Evolutionary conservation across 2,888 invertebrate species (phyloP), one percentile per base, ranked within the genome.

Genomic region (Digitonthophagus gazella): DNA sequence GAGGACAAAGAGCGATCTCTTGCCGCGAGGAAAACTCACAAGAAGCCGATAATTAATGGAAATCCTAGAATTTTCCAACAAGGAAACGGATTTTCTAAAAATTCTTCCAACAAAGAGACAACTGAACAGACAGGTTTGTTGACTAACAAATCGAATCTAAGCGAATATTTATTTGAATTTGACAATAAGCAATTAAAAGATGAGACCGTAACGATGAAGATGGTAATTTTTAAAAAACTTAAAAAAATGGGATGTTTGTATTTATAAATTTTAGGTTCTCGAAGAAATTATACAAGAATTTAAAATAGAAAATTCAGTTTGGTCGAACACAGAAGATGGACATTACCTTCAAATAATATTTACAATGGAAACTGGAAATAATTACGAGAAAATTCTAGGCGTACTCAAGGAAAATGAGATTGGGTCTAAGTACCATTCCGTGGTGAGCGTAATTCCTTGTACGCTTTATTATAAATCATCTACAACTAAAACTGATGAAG

Each of bases 371-470:
- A 86, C 87, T 1, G 86, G 87, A 11, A 84, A 84, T 69, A 78
- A 83, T 2, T 88, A 88, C 72, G 90, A 91, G 76, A 85, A 86
- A 72, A 80, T 89, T 6, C 81, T 89, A 44, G 85, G 86, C 70
- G 83, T 87, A 11, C 78, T 91, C 55, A 84, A 84, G 72, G 86
- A 86, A 44, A 86, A 86, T 77, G 88, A 89, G 15, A 87, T 91
- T 70, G 90, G 90, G 0, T 83, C 85, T 56, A 84, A 85, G 15
- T 83, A 84, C 70, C 84, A 86, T 66, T 89, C 89, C 0, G 84
- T 86, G 2, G 84, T 89, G 65, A 87, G 88, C 69, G 86, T 90
- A 63, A 81, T 90, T 72, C 90, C 89, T 11, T 90, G 90, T 75
- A 84, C 87, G n/a, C 81, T 89, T 19, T 86, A 85, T 73, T 87